A percentile compares a stretch with the other conserved stretches of the same genome.
These are phyloP conservation scores for Seriola quinqueradiata DNA, from an alignment of 2,113 vertebrate genomes.

Conservation along the genomic window DNA sequence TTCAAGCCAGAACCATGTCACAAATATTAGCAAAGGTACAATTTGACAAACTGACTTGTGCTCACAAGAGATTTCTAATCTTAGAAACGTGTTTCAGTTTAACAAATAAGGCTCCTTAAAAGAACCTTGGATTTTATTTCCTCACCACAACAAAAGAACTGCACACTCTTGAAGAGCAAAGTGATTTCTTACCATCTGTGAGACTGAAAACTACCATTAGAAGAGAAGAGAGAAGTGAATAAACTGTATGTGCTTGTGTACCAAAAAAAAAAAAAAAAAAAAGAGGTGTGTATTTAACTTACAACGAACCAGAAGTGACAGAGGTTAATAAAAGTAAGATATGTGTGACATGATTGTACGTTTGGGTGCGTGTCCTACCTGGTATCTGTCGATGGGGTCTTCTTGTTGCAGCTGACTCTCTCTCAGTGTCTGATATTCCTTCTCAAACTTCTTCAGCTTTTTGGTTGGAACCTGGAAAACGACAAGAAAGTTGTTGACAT, in stretches of 20 bases:
- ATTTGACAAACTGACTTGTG: background rate
- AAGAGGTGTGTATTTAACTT: background rate
- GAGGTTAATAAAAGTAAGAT: background rate
- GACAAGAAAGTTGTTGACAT: background rate
- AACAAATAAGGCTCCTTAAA: conserved; percentile 1
- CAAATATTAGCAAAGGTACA: conserved; percentile 10
- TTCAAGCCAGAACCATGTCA: conserved; percentile 10
- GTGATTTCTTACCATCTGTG: background rate
- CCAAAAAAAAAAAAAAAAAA: no score
- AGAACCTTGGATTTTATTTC: background rate
- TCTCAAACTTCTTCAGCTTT: conserved; percentile 99
- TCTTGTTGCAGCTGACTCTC: conserved; percentile 98
- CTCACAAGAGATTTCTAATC: conserved; percentile 53
- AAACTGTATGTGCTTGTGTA: background rate
- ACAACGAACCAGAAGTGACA: background rate
- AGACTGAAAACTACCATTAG: background rate
- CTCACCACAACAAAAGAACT: background rate
- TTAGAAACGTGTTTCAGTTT: conserved; percentile 47
- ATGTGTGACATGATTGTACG: background rate
- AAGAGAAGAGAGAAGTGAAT: background rate
- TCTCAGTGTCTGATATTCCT: conserved; percentile 94
- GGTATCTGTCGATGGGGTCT: conserved; percentile 97
- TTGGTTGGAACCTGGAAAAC: conserved; percentile 93
- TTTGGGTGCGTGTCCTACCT: conserved; percentile 84
- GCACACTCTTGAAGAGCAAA: accelerated